Conservation (phyloP, 2,113 vertebrate genomes). For the Puffinus mauretanicus region DNA sequence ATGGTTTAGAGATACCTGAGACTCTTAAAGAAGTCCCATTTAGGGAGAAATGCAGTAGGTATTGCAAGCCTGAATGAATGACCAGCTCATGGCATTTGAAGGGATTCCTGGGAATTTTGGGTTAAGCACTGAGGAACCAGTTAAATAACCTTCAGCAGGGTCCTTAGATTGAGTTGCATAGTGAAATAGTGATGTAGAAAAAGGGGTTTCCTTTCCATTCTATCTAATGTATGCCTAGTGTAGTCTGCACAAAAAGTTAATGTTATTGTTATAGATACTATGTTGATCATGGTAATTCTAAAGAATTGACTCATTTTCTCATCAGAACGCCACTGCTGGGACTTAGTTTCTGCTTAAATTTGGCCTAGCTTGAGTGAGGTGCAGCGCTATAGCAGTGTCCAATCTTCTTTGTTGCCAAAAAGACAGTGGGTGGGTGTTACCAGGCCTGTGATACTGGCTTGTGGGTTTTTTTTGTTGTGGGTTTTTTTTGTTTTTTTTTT, state of each 20-base stretch:
- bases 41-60: background rate
- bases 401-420: background rate
- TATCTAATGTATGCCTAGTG: background rate
- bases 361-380: background rate
- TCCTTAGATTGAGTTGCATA: background rate
- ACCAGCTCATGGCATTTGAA: background rate
- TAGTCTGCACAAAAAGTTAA: background rate
- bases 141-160: background rate
- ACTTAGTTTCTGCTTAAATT: background rate
- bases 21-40: background rate
- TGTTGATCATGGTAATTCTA: background rate
- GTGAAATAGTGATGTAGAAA: background rate
- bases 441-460: background rate
- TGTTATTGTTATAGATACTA: background rate
- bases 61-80: background rate
- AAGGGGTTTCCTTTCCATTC: background rate
- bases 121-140: background rate
- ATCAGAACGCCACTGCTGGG: background rate
- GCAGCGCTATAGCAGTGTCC: background rate
- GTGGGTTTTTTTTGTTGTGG: background rate
- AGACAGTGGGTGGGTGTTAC: background rate
- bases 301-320: background rate
- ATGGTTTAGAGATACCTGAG: background rate
- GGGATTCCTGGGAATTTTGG: background rate
- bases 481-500: background rate